Evolutionary conservation across 1,140 invertebrate genomes (phyloP).

Genomic region (Pseudomyrmex concolor): DNA sequence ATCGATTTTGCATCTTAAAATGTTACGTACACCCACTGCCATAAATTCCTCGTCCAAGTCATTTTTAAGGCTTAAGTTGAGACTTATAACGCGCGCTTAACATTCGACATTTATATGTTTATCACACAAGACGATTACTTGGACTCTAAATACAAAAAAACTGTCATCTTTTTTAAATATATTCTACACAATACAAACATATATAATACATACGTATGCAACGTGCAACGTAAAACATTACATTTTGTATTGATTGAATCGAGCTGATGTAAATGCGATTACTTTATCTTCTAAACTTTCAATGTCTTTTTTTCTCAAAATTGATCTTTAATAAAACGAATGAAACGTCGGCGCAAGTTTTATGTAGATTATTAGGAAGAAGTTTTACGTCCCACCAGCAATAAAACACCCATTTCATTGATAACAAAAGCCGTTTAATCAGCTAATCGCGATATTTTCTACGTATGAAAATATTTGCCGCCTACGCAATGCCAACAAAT

Average conservation of each 20-base stretch:
- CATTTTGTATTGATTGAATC: too few relatives aligned
- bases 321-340: neutral
- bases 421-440: slow-evolving; percentile 5
- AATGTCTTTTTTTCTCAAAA: neutral
- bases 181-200: too few relatives aligned
- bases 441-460: neutral
- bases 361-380: neutral
- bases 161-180: too few relatives aligned
- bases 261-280: too few relatives aligned
- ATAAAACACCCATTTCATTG: neutral
- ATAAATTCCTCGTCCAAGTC: neutral
- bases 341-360: neutral
- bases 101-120: too few relatives aligned
- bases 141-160: too few relatives aligned
- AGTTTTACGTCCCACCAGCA: neutral
- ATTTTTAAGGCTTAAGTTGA: slow-evolving; percentile 14
- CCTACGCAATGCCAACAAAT: neutral
- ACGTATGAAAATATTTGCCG: slow-evolving; percentile 13
- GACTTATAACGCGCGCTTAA: neutral
- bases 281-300: neutral
- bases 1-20: slow-evolving; percentile 33
- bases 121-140: neutral
- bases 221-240: too few relatives aligned
- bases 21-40: neutral
- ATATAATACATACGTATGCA: too few relatives aligned